Evolutionary conservation across 1,140 invertebrate genomes (phyloP).

Genomic region (Pogonus chalceus): DNA sequence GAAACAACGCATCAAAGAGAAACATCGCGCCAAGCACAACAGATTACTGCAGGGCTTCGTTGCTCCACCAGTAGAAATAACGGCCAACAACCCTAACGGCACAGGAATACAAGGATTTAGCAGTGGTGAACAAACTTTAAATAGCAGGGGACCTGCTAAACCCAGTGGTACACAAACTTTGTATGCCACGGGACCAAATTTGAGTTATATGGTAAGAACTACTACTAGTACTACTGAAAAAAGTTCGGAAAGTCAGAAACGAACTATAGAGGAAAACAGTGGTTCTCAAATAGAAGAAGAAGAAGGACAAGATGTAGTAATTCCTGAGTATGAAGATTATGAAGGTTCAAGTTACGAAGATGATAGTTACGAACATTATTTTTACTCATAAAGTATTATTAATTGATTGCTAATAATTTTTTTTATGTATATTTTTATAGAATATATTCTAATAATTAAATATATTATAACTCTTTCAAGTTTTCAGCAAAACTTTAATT

Average conservation of each 20-base stretch:
- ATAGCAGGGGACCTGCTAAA: neutral
- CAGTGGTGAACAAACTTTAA: constrained; percentile 1
- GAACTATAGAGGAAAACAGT: no score
- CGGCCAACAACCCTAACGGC: neutral
- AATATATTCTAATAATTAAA: no score
- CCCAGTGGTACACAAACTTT: neutral
- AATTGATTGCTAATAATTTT: no score
- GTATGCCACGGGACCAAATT: neutral
- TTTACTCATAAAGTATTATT: neutral
- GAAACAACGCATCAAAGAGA: constrained; percentile 22
- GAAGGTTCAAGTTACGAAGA: neutral
- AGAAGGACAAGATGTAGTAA: neutral
- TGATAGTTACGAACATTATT: neutral
- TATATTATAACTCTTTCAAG: no score
- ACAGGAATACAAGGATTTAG: neutral
- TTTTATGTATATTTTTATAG: no score
- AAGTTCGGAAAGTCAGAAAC: neutral
- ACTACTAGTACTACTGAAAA: neutral
- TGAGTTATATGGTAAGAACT: neutral
- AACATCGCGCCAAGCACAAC: constrained; percentile 20
- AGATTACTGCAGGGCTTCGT: constrained; percentile 20
- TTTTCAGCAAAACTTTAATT: no score
- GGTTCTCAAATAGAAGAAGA: neutral
- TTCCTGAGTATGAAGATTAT: neutral
- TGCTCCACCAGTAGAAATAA: constrained; percentile 12